A percentile compares a stretch with the other conserved stretches of the same genome.
phyloP scores from a whole-genome alignment of 2,888 invertebrate genomes.

The Tachina grossa region DNA sequence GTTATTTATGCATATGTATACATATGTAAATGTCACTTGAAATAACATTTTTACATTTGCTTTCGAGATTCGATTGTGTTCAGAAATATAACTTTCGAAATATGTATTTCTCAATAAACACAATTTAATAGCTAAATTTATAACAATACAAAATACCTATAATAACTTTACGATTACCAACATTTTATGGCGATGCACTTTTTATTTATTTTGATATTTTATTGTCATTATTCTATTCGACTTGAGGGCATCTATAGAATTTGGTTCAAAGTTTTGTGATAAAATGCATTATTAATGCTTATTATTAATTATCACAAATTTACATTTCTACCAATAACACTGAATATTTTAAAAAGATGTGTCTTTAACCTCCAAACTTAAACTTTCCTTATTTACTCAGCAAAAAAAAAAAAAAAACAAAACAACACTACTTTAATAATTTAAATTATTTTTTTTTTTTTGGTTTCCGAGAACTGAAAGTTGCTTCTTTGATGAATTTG shows the following conservation, averaged over 20 bases:
- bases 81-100: constrained; percentile 49
- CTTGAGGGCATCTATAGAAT: constrained; percentile 23
- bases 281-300: no score
- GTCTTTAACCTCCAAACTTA: no score
- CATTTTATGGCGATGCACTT: not conserved
- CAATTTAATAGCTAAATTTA: constrained; percentile 48
- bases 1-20: constrained; percentile 32
- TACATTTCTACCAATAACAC: no score
- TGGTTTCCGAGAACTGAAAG: no score
- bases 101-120: constrained; percentile 66
- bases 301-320: no score
- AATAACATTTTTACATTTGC: constrained; percentile 21
- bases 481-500: no score
- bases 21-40: constrained; percentile 27
- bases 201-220: not conserved
- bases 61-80: constrained; percentile 35
- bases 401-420: no score
- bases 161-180: not conserved
- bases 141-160: not conserved
- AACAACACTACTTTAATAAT: no score
- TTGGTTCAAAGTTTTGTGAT: no score
- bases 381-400: no score
- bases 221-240: constrained; percentile 17
- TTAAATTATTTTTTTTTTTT: no score
- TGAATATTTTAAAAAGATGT: no score